phyloP scores from a whole-genome alignment of 2,113 vertebrate genomes.

The human region GRCh38 chr1:198418501-198419000 shows the following conservation, averaged over 20 bases:
- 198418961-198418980: not conserved
- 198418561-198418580: not conserved
- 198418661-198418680: not conserved
- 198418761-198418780: not conserved
- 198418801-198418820: too few relatives aligned
- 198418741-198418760: not conserved
- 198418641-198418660: not conserved
- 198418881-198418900: not conserved
- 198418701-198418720: not conserved
- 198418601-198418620: not conserved
- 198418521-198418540: not conserved
- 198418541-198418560: not conserved
- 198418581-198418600: not conserved
- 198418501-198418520: not conserved
- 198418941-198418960: not conserved
- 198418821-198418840: not conserved
- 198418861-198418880: not conserved
- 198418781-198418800: not conserved
- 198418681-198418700: not conserved
- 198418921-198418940: not conserved
- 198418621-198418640: not conserved
- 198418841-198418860: not conserved
- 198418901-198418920: not conserved
- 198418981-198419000: not conserved
- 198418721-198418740: not conserved